Conservation (phyloP, 1,140 invertebrate species). For the Rhynchophorus ferrugineus region DNA sequence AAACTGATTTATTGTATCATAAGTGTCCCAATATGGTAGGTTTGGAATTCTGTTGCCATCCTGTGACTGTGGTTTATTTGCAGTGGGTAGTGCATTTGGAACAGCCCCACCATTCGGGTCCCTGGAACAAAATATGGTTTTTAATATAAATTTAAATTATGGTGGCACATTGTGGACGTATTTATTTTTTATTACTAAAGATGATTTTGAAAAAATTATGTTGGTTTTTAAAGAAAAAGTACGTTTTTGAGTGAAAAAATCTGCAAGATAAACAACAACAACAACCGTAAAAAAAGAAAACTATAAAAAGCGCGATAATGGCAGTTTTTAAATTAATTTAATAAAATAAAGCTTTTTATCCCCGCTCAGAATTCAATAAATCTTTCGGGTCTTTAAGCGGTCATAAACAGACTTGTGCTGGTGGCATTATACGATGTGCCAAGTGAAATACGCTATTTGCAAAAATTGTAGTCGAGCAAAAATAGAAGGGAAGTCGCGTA, state of each 20-base stretch:
- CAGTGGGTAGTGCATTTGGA: slow-evolving; percentile 29
- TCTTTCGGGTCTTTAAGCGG: not conserved
- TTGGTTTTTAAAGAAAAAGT: too few species aligned
- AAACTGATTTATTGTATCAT: slow-evolving; percentile 81
- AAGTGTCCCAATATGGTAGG: slow-evolving; percentile 76
- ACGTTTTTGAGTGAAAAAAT: too few species aligned
- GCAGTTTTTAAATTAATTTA: not conserved
- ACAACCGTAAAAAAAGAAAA: too few species aligned
- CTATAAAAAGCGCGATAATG: too few species aligned
- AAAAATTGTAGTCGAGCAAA: not conserved
- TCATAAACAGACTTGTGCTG: not conserved
- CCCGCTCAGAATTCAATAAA: not conserved
- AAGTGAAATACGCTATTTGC: not conserved
- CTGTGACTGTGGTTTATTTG: slow-evolving; percentile 5
- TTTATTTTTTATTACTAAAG: not conserved
- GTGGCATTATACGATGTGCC: not conserved
- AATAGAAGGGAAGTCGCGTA: too few species aligned
- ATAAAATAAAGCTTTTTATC: not conserved
- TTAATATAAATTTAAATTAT: not conserved
- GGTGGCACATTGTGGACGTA: not conserved
- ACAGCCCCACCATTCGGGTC: slow-evolving; percentile 57
- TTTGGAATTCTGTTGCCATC: slow-evolving; percentile 29
- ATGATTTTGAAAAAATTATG: too few species aligned
- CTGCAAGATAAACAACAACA: too few species aligned
- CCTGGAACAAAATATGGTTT: slow-evolving; percentile 43